phyloP scores from a whole-genome alignment of 2,113 vertebrate species.

The Alligator sinensis region DNA sequence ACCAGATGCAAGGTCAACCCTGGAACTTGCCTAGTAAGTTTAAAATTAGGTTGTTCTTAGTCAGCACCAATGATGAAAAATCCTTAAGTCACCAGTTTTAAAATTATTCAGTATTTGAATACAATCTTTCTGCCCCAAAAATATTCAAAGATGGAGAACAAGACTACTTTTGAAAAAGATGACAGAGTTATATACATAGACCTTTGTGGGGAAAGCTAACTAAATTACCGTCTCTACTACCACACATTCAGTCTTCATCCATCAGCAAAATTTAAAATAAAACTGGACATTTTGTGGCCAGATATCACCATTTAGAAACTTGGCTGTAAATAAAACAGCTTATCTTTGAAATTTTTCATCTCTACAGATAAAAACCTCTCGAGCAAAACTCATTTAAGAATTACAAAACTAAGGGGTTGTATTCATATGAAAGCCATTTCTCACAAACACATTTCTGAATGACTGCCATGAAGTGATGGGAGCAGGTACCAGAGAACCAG shows the following conservation, averaged over 20 bases:
- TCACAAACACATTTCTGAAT: background rate
- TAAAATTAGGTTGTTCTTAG: background rate
- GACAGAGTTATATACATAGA: background rate
- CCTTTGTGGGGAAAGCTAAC: no score
- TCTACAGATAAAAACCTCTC: background rate
- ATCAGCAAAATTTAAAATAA: background rate
- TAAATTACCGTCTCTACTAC: background rate
- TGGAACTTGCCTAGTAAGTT: background rate
- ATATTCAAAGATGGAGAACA: background rate
- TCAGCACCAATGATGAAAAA: background rate
- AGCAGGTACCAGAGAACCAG: no score
- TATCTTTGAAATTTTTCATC: background rate
- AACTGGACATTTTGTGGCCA: background rate
- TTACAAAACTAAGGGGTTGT: background rate
- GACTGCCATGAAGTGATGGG: no score
- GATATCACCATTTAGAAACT: background rate
- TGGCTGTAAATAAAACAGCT: background rate
- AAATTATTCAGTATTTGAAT: background rate
- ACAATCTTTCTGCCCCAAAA: background rate
- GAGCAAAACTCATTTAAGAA: conserved; percentile 21
- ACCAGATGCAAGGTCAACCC: background rate
- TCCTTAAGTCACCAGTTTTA: background rate
- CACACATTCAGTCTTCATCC: background rate
- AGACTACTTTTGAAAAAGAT: background rate
- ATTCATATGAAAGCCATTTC: background rate